phyloP scores from a whole-genome alignment of 2,797 vertebrate genomes.

The Botia kubotai region DNA sequence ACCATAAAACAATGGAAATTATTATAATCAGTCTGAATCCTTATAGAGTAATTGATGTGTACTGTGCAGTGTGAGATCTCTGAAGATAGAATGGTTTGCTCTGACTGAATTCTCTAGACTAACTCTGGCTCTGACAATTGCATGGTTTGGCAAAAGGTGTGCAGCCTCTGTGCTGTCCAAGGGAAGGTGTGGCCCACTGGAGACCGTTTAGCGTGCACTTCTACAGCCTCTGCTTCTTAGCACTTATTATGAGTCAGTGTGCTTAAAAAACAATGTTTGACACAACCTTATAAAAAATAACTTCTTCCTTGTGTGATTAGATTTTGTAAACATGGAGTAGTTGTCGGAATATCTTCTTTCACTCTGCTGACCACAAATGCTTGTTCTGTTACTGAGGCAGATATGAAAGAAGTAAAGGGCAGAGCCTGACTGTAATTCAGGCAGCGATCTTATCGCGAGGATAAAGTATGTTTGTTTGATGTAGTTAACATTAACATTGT shows the following conservation, averaged over 20 bases:
- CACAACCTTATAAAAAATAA: constrained; percentile 24
- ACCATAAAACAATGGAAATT: not conserved
- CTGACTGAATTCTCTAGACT: constrained; percentile 26
- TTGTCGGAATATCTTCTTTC: constrained; percentile 30
- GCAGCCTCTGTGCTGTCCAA: constrained; percentile 24
- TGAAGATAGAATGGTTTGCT: constrained; percentile 14
- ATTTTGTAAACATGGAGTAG: constrained; percentile 40
- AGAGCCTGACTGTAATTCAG: constrained; percentile 1
- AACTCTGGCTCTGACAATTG: constrained; percentile 35
- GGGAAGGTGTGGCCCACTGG: constrained; percentile 23
- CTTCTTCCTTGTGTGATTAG: constrained; percentile 46
- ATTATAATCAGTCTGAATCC: not conserved
- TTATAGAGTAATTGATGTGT: constrained; percentile 1
- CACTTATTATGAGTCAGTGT: constrained; percentile 31
- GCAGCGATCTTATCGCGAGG: not conserved
- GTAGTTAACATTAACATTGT: constrained; percentile 14
- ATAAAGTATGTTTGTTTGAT: constrained; percentile 8
- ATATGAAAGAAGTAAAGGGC: not conserved
- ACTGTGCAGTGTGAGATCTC: constrained; percentile 11
- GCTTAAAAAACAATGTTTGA: constrained; percentile 36
- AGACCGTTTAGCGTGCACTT: constrained; percentile 27
- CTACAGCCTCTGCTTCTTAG: not conserved
- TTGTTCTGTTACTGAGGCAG: constrained; percentile 17
- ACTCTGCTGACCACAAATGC: constrained; percentile 34
- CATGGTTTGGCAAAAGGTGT: constrained; percentile 35